A percentile compares a stretch with the other conserved stretches of the same genome.
These are phyloP conservation scores for Eunapius fragilis DNA, from an alignment of 37 sponge, comb jelly and placozoan genomes.

Conservation along the genomic window DNA sequence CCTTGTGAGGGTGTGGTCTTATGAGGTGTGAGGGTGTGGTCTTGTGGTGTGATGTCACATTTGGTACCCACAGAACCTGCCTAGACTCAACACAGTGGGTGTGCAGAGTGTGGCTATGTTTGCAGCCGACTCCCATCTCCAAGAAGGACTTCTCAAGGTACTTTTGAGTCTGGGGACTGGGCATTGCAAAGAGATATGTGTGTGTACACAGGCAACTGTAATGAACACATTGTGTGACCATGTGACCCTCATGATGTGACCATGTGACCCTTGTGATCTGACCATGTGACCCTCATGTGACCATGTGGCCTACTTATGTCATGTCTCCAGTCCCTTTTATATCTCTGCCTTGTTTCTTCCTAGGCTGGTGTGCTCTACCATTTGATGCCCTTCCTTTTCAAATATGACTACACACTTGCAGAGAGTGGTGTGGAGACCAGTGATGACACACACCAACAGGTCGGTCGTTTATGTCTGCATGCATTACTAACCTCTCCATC, in stretches of 20 bases:
- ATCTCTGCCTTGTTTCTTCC: background rate
- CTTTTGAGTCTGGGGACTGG: no score
- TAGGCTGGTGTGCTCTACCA: constrained; percentile 89
- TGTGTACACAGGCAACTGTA: no score
- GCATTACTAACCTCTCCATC: background rate
- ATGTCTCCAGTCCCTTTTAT: no score
- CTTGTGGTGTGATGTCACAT: background rate
- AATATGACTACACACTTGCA: constrained; percentile 98
- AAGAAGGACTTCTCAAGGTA: constrained; percentile 87
- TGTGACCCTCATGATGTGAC: no score
- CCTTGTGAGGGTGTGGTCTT: no score
- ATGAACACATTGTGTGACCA: no score
- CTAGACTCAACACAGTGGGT: constrained; percentile 72
- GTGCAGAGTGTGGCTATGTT: constrained; percentile 79
- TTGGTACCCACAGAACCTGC: constrained; percentile 68
- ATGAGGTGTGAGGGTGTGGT: background rate
- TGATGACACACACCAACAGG: constrained; percentile 90
- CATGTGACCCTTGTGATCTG: no score
- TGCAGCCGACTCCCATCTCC: constrained; percentile 88
- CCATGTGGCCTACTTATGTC: no score
- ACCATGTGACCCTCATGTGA: no score
- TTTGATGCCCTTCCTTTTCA: constrained; percentile 86
- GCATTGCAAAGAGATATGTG: no score
- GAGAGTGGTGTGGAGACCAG: constrained; percentile 95
- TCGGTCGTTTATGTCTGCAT: background rate